A percentile compares a stretch with the other conserved stretches of the same genome.
Evolutionary conservation across 2,888 invertebrate genomes (phyloP).

Genomic region (Acanthopleura granulata): DNA sequence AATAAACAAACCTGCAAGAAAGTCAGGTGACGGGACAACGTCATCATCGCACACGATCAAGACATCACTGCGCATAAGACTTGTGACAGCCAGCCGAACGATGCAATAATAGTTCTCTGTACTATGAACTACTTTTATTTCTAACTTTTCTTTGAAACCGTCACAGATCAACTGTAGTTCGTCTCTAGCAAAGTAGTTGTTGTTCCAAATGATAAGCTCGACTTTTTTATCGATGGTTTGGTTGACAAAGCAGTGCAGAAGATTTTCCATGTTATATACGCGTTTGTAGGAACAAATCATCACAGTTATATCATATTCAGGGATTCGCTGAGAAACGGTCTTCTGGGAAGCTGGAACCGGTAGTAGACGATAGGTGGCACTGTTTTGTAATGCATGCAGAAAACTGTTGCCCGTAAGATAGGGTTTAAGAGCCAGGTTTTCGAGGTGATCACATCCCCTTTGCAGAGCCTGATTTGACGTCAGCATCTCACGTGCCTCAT

Average conservation of each 20-base stretch:
- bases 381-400: constrained; percentile 4
- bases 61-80: constrained; percentile 15
- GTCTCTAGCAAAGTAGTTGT: constrained; percentile 10
- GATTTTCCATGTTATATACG: constrained; percentile 14
- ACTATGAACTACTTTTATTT: constrained; percentile 15
- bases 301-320: constrained; percentile 6
- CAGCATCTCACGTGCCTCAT: not conserved
- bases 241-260: constrained; percentile 11
- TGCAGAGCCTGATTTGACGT: not conserved
- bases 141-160: constrained; percentile 7
- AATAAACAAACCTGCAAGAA: not conserved
- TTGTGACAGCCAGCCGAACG: not conserved
- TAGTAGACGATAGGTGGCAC: not conserved
- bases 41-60: constrained; percentile 19
- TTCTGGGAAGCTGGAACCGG: constrained; percentile 17
- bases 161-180: constrained; percentile 18
- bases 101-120: constrained; percentile 21
- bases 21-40: not conserved
- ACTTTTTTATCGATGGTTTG: not conserved
- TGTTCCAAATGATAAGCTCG: constrained; percentile 19
- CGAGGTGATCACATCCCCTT: not conserved
- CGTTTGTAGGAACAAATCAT: constrained; percentile 19
- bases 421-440: not conserved
- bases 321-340: not conserved
- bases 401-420: not conserved